phyloP scores from a whole-genome alignment of 1,140 invertebrate genomes.

The Chironomus tepperi region DNA sequence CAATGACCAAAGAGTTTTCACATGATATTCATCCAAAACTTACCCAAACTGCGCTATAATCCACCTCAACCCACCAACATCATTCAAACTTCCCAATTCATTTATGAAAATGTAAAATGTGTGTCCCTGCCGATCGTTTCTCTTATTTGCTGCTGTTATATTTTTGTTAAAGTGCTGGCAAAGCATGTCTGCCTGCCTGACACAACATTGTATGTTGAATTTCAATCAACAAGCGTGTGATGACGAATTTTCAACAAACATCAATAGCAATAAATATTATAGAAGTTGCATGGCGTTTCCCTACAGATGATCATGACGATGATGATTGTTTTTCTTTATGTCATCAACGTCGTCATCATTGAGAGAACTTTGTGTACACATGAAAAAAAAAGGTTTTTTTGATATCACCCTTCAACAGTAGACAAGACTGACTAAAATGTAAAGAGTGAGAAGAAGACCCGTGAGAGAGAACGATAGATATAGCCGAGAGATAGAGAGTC shows the following conservation, averaged over 20 bases:
- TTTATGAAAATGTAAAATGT: background rate
- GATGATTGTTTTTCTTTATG: slow-evolving; percentile 7
- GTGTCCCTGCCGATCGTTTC: slow-evolving; percentile 2
- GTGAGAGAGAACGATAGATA: too few species aligned
- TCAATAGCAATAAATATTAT: background rate
- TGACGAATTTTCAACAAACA: too few species aligned
- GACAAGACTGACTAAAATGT: background rate
- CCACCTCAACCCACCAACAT: too few species aligned
- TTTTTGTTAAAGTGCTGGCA: background rate
- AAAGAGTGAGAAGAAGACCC: too few species aligned
- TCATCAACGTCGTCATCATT: background rate
- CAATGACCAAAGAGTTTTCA: too few species aligned
- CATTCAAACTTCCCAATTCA: too few species aligned
- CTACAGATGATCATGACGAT: background rate
- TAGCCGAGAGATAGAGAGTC: background rate
- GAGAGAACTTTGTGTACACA: background rate
- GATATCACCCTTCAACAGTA: slow-evolving; percentile 18
- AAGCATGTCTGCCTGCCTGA: background rate
- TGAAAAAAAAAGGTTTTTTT: background rate
- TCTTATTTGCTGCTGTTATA: background rate
- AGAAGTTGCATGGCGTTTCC: background rate
- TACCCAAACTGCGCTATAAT: too few species aligned
- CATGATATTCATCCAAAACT: too few species aligned
- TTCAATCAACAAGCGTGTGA: background rate
- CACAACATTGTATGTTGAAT: slow-evolving; percentile 8